Conservation (phyloP, 2,888 invertebrate genomes). For the Pseudococcus viburni region DNA sequence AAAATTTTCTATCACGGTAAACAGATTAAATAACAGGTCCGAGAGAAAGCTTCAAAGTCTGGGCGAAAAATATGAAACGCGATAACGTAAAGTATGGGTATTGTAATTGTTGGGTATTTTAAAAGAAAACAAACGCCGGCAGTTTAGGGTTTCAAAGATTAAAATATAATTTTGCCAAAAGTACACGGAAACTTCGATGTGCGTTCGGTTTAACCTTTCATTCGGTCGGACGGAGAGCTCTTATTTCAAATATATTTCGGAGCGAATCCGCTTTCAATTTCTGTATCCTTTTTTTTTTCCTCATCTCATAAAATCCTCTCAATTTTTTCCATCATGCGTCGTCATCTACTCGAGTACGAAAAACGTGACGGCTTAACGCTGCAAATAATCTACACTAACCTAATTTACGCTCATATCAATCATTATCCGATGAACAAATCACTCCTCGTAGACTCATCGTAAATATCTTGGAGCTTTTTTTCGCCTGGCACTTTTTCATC, state of each 20-base stretch:
- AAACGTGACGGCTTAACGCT: constrained; percentile 48
- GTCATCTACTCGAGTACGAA: not conserved
- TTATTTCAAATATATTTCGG: constrained; percentile 12
- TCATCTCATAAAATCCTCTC: constrained; percentile 11
- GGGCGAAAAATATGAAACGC: constrained; percentile 1
- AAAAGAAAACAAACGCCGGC: not conserved
- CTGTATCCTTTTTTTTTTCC: not conserved
- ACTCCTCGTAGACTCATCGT: constrained; percentile 38
- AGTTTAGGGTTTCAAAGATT: constrained; percentile 38
- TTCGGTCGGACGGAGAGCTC: not conserved
- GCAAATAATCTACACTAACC: constrained; percentile 13
- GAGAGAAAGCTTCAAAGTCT: not conserved
- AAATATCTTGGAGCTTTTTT: not conserved
- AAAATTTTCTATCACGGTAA: not conserved
- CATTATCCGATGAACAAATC: constrained; percentile 29
- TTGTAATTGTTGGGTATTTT: constrained; percentile 14
- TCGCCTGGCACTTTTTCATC: not conserved
- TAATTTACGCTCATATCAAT: constrained; percentile 51
- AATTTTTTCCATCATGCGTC: not conserved
- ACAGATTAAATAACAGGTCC: constrained; percentile 19
- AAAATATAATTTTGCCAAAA: constrained; percentile 23
- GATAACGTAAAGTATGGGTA: constrained; percentile 1
- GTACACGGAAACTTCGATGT: not conserved
- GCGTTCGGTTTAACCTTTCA: not conserved
- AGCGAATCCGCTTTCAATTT: constrained; percentile 4